Evolutionary conservation across 1,140 invertebrate genomes (phyloP).

Genomic region (Psilanteris sp.): DNA sequence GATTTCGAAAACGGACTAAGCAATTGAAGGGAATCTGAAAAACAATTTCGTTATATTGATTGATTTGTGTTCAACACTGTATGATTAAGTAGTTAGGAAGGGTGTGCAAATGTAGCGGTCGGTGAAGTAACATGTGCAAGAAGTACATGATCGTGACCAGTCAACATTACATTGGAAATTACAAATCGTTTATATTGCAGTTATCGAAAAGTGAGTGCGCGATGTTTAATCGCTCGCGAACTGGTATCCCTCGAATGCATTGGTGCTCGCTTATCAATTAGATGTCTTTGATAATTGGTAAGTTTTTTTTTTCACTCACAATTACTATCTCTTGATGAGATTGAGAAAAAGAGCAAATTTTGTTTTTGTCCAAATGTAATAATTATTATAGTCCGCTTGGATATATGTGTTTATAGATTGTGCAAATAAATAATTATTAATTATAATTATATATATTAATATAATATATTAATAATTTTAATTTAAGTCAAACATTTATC

Average conservation of each 20-base stretch:
- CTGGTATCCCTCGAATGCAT: not conserved
- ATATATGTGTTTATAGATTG: too few relatives aligned
- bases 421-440: too few relatives aligned
- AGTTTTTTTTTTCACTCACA: conserved; percentile 4
- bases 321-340: too few relatives aligned
- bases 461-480: too few relatives aligned
- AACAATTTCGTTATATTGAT: conserved; percentile 31
- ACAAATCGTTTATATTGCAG: conserved; percentile 20
- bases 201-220: conserved; percentile 31
- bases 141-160: conserved; percentile 22
- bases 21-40: conserved; percentile 18
- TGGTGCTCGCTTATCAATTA: not conserved
- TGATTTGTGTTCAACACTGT: conserved; percentile 1
- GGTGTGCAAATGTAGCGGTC: conserved; percentile 19
- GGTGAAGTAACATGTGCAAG: conserved; percentile 35
- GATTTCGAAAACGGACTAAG: too few relatives aligned
- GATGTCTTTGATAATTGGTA: conserved; percentile 31
- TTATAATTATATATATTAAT: too few relatives aligned
- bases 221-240: conserved; percentile 7
- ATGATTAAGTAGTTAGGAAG: conserved; percentile 20
- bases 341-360: too few relatives aligned
- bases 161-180: conserved; percentile 22
- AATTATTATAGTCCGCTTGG: too few relatives aligned
- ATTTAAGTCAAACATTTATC: too few relatives aligned
- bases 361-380: too few relatives aligned